phyloP scores from a whole-genome alignment of 2,797 vertebrate genomes.

The Meriones psammophilus region DNA sequence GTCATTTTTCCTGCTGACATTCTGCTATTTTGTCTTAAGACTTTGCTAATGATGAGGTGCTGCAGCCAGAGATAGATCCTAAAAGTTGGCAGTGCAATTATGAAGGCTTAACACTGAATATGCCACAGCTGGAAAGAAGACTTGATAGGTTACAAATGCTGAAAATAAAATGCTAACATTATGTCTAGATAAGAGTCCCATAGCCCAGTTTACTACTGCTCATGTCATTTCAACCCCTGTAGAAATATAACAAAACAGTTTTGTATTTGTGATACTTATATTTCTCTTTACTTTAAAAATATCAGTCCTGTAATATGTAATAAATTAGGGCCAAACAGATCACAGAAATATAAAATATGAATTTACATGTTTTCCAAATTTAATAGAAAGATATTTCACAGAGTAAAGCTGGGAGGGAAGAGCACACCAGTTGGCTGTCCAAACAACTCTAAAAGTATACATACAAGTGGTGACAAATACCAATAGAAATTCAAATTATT shows the following conservation, averaged over 20 bases:
- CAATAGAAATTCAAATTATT: background rate
- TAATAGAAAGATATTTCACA: background rate
- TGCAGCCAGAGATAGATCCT: background rate
- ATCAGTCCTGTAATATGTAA: background rate
- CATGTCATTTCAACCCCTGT: background rate
- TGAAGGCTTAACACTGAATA: constrained; percentile 29
- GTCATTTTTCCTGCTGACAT: background rate
- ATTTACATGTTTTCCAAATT: background rate
- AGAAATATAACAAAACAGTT: background rate
- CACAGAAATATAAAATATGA: background rate
- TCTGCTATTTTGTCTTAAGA: constrained; percentile 29
- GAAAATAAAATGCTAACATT: background rate
- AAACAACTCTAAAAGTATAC: background rate
- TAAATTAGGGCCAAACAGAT: background rate
- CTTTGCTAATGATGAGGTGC: background rate
- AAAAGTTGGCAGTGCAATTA: constrained; percentile 24
- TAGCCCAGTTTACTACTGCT: background rate
- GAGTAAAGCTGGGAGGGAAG: background rate
- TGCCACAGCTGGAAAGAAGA: background rate
- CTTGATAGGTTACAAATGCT: background rate
- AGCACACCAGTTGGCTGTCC: background rate
- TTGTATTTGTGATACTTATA: background rate
- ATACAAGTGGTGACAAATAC: background rate
- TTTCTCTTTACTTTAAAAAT: background rate
- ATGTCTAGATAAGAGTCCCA: constrained; percentile 11